Base-by-base conservation (phyloP, 2,888 invertebrate genomes). In the Chymomyza fuscimana region DNA sequence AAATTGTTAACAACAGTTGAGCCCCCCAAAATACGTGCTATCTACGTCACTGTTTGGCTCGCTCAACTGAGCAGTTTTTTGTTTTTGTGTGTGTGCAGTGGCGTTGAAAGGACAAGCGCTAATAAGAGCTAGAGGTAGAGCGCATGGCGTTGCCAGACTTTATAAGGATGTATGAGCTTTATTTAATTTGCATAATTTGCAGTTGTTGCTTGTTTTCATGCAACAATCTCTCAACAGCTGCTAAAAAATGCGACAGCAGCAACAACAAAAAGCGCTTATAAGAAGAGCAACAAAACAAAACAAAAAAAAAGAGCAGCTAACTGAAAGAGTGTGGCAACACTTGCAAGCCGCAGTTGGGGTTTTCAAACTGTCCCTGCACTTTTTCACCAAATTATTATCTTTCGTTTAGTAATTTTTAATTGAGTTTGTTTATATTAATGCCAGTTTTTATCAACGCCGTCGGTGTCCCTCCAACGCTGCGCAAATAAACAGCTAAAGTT, bases 351-450 rank as follows among this genome's bases (percentile, higher is more conserved):
- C 19, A 22, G 16, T 10, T 56, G 56, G 56, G 56, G 10, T 22
- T 59, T 60, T 54, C 5, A 16, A 19, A 7, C 59, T 12, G 29
- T 52, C 54, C 25, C 19, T 59, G 25, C 61, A 62, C 29, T 66
- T 72, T 59, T 46, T 63, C 69, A 67, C 63, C 62, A 66, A 68
- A 69, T 69, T 77, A 76, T 76, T 82, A 76, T 84, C 79, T 74
- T 80, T 80, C 78, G 79, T 74, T 84, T 78, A 80, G 83, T 66
- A 76, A 72, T 76, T 79, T 80, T 79, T 81, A 86, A 86, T 85
- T 85, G 79, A 78, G 81, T 82, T 82, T 76, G 67, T 72, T 75
- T 74, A 51, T 66, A 77, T 77, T 79, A 73, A 65, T 70, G 63
- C 61, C 69, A 69, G 61, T 72, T 72, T 70, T 19, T 29, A 40